Evolutionary conservation across 2,888 invertebrate species (phyloP), one percentile per base, ranked within the genome.

Genomic region (Zaprionus bogoriensis): DNA sequence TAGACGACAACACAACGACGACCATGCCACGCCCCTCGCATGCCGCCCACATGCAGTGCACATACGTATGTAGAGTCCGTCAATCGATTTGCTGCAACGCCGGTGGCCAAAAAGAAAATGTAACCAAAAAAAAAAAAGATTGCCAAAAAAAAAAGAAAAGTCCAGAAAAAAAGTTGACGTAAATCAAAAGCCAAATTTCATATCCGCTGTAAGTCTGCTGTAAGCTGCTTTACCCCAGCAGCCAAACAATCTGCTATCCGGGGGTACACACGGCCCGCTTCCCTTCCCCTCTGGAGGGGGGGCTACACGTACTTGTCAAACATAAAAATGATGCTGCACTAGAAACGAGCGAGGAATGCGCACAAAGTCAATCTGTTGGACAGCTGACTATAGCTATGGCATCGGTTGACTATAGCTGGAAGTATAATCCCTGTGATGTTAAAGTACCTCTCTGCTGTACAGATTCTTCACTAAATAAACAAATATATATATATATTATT

Each of bases 131-230:
- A 47, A 42, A 63, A 54, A 38, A 59, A 39, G 38, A n/a, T n/a
- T n/a, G n/a, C n/a, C n/a, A 27, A 60, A 28, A 54, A 28, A 32
- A 54, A 30, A 46, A 44, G 61, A 47, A 45, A 59, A 32, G 28
- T 19, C 51, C 27, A 41, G 36, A 46, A 62, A 69, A 62, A 72
- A 57, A 48, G 53, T 76, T 74, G 74, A 79, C 81, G 81, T 84
- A 87, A 85, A 85, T 88, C 85, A 87, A 76, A 79, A 79, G 77
- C 72, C 79, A 79, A 79, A 87, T 73, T 84, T 82, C 77, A 83
- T 87, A 86, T 87, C 86, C 86, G 80, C 55, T 87, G 87, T 88
- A 88, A 88, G 86, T 85, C 81, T 72, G 72, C 73, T 84, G 84
- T 88, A 87, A 88, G 85, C 83, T 79, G 81, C 75, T 76, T 71